Conservation (phyloP, 2,888 invertebrate genomes). For the Aspidiotus destructor region DNA sequence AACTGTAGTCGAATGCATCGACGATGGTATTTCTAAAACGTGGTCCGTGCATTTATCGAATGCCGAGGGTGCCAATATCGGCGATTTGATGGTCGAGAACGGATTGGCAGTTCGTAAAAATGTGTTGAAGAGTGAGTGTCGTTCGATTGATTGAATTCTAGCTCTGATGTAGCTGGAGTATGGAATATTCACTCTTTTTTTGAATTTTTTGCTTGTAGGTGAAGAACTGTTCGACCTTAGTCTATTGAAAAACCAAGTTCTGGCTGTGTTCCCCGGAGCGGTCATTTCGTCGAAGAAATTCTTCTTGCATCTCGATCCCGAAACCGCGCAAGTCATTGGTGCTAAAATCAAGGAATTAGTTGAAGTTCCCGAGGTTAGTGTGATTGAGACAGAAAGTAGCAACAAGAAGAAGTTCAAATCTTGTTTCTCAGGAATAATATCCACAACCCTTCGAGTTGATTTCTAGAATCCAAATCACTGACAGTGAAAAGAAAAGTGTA, state of each 20-base stretch:
- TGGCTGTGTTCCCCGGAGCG: constrained; percentile 43
- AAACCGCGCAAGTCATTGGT: constrained; percentile 39
- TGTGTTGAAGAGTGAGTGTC: constrained; percentile 40
- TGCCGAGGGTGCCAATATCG: constrained; percentile 15
- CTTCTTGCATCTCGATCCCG: constrained; percentile 44
- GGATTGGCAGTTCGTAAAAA: constrained; percentile 15
- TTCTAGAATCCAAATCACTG: too few species aligned
- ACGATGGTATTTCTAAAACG: constrained; percentile 43
- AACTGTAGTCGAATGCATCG: constrained; percentile 46
- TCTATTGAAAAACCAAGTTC: constrained; percentile 44
- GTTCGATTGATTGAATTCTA: not conserved
- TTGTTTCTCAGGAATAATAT: too few species aligned
- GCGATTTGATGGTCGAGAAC: constrained; percentile 16
- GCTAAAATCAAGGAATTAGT: constrained; percentile 18
- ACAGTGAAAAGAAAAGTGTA: too few species aligned
- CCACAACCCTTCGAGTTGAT: too few species aligned
- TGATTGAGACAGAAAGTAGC: not conserved
- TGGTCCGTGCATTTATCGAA: constrained; percentile 23
- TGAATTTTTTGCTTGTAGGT: constrained; percentile 20
- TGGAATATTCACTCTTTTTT: too few species aligned
- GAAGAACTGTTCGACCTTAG: constrained; percentile 42
- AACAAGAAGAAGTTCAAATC: too few species aligned
- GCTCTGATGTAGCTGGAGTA: too few species aligned
- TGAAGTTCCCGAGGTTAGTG: constrained; percentile 9
- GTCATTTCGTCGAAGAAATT: constrained; percentile 44